These are phyloP conservation scores for Actinernus sp. DNA, from an alignment of 92 coral and sea anemone genomes.

Conservation along the genomic window DNA sequence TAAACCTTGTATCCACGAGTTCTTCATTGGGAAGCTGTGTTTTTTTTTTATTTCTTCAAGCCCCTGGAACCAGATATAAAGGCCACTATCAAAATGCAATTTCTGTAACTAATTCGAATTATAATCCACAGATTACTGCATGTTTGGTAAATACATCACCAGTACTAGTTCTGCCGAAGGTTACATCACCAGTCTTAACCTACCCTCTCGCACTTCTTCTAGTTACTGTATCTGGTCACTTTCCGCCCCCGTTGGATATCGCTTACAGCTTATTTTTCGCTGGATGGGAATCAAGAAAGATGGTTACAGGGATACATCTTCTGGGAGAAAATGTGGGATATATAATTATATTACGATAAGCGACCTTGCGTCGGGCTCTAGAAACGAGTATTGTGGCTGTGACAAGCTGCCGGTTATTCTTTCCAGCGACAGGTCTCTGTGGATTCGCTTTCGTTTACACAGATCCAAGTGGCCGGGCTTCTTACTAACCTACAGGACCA, in stretches of 20 bases:
- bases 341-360: slow-evolving; percentile 31
- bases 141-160: not conserved
- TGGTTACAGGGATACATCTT: slow-evolving; percentile 3
- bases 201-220: slow-evolving; percentile 19
- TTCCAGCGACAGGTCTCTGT: slow-evolving; percentile 24
- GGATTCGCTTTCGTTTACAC: slow-evolving; percentile 24
- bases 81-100: too few species aligned
- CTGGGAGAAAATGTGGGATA: slow-evolving; percentile 13
- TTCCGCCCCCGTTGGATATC: slow-evolving; percentile 36
- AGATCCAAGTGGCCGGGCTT: slow-evolving; percentile 57
- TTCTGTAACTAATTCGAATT: too few species aligned
- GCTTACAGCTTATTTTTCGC: slow-evolving; percentile 24
- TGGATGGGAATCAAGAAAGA: slow-evolving; percentile 64
- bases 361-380: slow-evolving; percentile 1
- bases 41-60: too few species aligned
- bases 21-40: too few species aligned
- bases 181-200: slow-evolving; percentile 45
- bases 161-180: slow-evolving; percentile 27
- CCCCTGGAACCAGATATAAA: too few species aligned
- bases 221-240: slow-evolving; percentile 46
- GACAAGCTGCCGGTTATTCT: slow-evolving; percentile 3
- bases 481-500: slow-evolving; percentile 28
- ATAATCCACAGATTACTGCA: slow-evolving; percentile 1
- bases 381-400: slow-evolving; percentile 47
- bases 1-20: too few species aligned